These are phyloP conservation scores for Brienomyrus brachyistius DNA, from an alignment of 2,113 vertebrate species.

Conservation along the genomic window DNA sequence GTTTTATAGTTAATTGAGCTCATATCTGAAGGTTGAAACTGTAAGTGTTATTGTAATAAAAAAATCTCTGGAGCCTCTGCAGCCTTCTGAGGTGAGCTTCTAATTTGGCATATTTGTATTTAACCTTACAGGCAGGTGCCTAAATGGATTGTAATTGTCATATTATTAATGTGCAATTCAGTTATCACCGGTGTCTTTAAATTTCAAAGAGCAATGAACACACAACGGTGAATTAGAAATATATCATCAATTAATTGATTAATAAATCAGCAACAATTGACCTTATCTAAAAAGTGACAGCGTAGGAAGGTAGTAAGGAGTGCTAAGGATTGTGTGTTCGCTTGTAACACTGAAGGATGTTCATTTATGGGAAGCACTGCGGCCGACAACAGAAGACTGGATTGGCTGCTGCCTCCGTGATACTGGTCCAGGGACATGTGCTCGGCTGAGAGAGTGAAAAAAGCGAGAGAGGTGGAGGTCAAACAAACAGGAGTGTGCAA, in stretches of 20 bases:
- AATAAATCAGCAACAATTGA: neutral
- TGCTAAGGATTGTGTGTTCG: neutral
- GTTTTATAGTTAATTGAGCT: neutral
- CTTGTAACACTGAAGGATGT: neutral
- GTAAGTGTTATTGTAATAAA: neutral
- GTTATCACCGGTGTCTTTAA: neutral
- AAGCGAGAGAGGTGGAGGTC: neutral
- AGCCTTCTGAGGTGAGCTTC: neutral
- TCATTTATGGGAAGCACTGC: neutral
- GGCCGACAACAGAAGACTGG: neutral
- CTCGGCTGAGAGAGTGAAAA: neutral
- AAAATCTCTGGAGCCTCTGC: neutral
- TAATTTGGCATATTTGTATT: neutral
- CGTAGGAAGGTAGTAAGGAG: neutral
- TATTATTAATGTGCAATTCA: neutral
- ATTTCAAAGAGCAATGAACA: neutral
- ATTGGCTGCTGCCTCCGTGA: neutral
- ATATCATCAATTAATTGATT: neutral
- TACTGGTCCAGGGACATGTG: neutral
- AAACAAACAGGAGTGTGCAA: slow-evolving; percentile 59
- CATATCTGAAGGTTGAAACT: neutral
- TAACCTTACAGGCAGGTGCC: neutral
- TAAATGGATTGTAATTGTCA: neutral
- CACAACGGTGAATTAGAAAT: neutral
- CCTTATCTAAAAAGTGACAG: neutral